Conservation (phyloP, 2,888 invertebrate genomes). For the Clanis bilineata region DNA sequence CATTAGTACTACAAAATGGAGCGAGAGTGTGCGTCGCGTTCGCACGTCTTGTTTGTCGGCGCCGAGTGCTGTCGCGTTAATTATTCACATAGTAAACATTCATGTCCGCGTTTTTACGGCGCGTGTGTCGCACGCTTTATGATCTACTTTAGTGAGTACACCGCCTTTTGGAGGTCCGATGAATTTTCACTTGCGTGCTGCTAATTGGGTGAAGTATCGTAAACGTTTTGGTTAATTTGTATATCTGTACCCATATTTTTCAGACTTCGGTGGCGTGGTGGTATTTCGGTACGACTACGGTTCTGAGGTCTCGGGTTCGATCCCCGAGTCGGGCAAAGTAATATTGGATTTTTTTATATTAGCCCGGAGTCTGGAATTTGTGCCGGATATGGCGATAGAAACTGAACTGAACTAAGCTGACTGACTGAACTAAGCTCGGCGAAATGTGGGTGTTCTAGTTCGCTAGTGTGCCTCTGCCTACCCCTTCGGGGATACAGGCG, state of each 20-base stretch:
- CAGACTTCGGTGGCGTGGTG: neutral
- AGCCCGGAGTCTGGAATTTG: too few species aligned
- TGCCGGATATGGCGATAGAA: too few species aligned
- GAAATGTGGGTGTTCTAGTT: too few species aligned
- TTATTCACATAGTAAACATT: slow-evolving; percentile 61
- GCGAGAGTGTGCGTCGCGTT: slow-evolving; percentile 44
- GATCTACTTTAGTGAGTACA: slow-evolving; percentile 21
- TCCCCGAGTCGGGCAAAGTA: too few species aligned
- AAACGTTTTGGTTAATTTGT: neutral
- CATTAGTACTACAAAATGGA: neutral
- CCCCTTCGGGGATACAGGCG: too few species aligned
- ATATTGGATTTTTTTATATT: too few species aligned
- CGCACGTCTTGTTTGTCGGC: slow-evolving; percentile 61
- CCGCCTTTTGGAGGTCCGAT: slow-evolving; percentile 7
- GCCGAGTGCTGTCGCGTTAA: slow-evolving; percentile 38
- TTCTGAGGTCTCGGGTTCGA: too few species aligned
- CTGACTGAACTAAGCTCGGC: too few species aligned
- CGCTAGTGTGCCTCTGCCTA: too few species aligned
- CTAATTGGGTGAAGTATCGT: neutral
- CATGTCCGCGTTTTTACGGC: slow-evolving; percentile 52
- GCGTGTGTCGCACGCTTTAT: slow-evolving; percentile 38
- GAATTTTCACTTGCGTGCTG: slow-evolving; percentile 8
- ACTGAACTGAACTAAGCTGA: too few species aligned
- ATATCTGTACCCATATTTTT: neutral
- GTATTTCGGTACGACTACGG: too few species aligned